Evolutionary conservation across 2,888 invertebrate species (phyloP).

Genomic region (Tetramorium bicarinatum): DNA sequence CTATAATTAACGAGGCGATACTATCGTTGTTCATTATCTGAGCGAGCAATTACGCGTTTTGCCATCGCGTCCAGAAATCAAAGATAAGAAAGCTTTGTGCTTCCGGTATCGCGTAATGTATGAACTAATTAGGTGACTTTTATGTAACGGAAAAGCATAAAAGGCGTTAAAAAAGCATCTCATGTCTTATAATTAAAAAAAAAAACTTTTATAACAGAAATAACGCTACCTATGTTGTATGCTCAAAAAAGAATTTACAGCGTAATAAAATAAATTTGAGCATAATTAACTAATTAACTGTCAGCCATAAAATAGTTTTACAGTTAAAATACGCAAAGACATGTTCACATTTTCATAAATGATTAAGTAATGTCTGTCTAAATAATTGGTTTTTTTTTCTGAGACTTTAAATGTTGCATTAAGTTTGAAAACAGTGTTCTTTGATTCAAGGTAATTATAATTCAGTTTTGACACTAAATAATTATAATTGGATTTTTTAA

Average conservation of each 20-base stretch:
- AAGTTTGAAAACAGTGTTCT: neutral
- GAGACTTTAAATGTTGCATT: neutral
- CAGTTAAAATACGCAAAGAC: neutral
- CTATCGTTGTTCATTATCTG: constrained; percentile 20
- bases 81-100: constrained; percentile 5
- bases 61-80: constrained; percentile 8
- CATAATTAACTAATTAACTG: neutral
- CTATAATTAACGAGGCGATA: constrained; percentile 30
- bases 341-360: neutral
- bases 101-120: constrained; percentile 8
- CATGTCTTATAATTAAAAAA: neutral
- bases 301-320: neutral
- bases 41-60: neutral
- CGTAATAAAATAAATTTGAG: neutral
- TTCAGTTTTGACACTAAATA: neutral
- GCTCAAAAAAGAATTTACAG: neutral
- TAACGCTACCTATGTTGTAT: neutral
- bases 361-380: neutral
- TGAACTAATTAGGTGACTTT: constrained; percentile 6
- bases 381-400: neutral
- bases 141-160: neutral
- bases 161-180: neutral
- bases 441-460: neutral
- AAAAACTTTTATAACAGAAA: too few species aligned
- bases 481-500: neutral